These are phyloP conservation scores for Apocheima hispidaria DNA, from an alignment of 2,888 invertebrate species.

Conservation along the genomic window DNA sequence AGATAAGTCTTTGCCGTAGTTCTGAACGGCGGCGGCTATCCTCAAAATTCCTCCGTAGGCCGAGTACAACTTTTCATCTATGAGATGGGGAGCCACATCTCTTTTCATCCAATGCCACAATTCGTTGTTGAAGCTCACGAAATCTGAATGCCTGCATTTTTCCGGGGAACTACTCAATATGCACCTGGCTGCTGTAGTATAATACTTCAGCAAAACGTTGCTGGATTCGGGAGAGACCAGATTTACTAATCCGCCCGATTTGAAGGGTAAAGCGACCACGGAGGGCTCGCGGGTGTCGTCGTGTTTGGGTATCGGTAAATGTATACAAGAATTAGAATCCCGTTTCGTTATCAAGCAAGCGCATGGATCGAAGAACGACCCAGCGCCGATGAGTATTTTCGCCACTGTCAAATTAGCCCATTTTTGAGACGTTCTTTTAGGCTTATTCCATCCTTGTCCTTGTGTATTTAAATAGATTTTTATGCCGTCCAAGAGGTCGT, in stretches of 20 bases:
- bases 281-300: slow-evolving; percentile 66
- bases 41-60: slow-evolving; percentile 76
- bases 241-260: slow-evolving; percentile 65
- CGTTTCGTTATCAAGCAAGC: slow-evolving; percentile 63
- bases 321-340: slow-evolving; percentile 71
- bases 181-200: slow-evolving; percentile 72
- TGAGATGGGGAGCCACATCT: slow-evolving; percentile 73
- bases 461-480: slow-evolving; percentile 70
- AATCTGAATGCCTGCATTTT: slow-evolving; percentile 72
- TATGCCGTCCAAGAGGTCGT: slow-evolving; percentile 65
- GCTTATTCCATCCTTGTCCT: slow-evolving; percentile 72
- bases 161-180: slow-evolving; percentile 70
- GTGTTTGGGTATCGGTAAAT: slow-evolving; percentile 68
- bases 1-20: slow-evolving; percentile 70
- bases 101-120: slow-evolving; percentile 81
- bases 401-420: slow-evolving; percentile 74
- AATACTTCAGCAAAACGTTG: slow-evolving; percentile 73
- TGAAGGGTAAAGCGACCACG: slow-evolving; percentile 73
- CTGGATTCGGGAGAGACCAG: slow-evolving; percentile 65
- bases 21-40: slow-evolving; percentile 78
- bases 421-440: slow-evolving; percentile 53
- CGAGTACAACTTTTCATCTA: slow-evolving; percentile 72
- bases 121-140: slow-evolving; percentile 75
- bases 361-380: slow-evolving; percentile 67
- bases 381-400: slow-evolving; percentile 67